Conservation (phyloP, 2,888 invertebrate genomes). For the Diogma glabrata region DNA sequence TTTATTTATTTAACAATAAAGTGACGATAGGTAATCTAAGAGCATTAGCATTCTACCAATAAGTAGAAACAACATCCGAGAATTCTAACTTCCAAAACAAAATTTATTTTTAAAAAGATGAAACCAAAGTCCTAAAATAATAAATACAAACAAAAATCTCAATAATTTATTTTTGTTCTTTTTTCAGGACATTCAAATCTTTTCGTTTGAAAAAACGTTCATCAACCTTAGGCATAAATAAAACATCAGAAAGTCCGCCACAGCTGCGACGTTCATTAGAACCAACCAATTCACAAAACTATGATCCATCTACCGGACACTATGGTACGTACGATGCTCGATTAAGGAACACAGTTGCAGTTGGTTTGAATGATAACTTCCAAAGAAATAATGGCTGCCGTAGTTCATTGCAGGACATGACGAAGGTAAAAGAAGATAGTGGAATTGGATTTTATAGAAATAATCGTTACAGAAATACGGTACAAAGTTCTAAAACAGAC, state of each 20-base stretch:
- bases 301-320: too few species aligned
- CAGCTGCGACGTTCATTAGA: conserved; percentile 23
- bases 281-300: conserved; percentile 17
- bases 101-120: too few species aligned
- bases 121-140: too few species aligned
- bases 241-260: conserved; percentile 37
- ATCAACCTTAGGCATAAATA: conserved; percentile 35
- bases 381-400: conserved; percentile 26
- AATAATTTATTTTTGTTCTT: neutral
- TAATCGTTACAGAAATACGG: conserved; percentile 29
- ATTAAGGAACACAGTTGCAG: conserved; percentile 22
- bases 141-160: too few species aligned
- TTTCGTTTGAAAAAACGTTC: conserved; percentile 34
- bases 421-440: conserved; percentile 11
- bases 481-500: conserved; percentile 27
- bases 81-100: too few species aligned
- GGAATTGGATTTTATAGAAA: conserved; percentile 26
- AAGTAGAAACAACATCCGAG: too few species aligned
- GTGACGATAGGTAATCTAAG: too few species aligned
- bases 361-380: conserved; percentile 21
- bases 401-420: conserved; percentile 30
- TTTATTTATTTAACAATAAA: too few species aligned
- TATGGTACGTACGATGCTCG: conserved; percentile 25
- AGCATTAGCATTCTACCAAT: too few species aligned
- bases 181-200: conserved; percentile 30